Evolutionary conservation across 23 tunicate genomes (phyloP).

Genomic region (Styela clava): DNA sequence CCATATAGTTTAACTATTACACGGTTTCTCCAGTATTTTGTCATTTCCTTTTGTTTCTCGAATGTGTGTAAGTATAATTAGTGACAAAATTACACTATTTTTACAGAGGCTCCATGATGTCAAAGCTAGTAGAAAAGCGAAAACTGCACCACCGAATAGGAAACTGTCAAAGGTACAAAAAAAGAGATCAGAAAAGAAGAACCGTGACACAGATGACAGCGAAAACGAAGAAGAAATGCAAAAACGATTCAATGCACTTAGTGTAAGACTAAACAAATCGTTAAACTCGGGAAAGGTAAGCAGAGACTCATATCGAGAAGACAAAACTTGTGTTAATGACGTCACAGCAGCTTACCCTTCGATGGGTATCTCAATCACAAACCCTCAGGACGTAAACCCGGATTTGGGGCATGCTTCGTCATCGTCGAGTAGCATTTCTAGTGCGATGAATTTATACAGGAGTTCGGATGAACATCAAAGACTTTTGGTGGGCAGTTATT

Average conservation of each 20-base stretch:
- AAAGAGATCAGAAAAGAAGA: neutral
- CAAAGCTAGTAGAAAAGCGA: neutral
- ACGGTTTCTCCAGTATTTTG: too few relatives aligned
- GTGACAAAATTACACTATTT: too few relatives aligned
- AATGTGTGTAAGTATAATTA: too few relatives aligned
- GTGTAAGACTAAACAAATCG: neutral
- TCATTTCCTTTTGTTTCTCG: too few relatives aligned
- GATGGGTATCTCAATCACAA: neutral
- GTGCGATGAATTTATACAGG: neutral
- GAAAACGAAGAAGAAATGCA: neutral
- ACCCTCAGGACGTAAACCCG: neutral
- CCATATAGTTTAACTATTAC: too few relatives aligned
- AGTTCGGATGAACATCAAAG: neutral
- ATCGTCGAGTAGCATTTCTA: neutral
- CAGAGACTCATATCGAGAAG: neutral
- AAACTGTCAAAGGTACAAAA: neutral
- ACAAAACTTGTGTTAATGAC: neutral
- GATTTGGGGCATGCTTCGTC: neutral
- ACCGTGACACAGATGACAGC: neutral
- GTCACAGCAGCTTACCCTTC: neutral
- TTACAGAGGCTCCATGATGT: too few relatives aligned
- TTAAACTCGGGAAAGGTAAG: neutral
- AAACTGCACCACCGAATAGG: neutral
- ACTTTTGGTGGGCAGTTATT: neutral
- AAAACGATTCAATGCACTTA: neutral